A percentile compares a stretch with the other conserved stretches of the same genome.
phyloP scores from a whole-genome alignment of 2,113 vertebrate genomes.

The Arothron firmamentum region DNA sequence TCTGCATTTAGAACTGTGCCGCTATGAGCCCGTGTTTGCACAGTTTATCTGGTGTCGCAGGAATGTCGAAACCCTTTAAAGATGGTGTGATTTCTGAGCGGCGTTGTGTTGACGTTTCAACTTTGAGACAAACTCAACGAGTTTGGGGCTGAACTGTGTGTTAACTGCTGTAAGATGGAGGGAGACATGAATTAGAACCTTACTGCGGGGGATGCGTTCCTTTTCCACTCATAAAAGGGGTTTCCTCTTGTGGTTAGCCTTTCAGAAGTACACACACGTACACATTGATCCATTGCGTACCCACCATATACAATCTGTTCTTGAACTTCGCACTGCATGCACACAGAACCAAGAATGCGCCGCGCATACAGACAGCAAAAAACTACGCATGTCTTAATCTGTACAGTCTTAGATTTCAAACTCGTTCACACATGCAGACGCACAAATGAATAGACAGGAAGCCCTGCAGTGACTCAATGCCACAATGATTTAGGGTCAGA shows the following conservation, averaged over 20 bases:
- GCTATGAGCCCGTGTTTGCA: slow-evolving; percentile 21
- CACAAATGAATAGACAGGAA: slow-evolving; percentile 67
- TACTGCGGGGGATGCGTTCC: not conserved
- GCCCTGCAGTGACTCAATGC: slow-evolving; percentile 69
- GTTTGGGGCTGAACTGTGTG: too few species aligned
- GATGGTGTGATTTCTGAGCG: slow-evolving; percentile 44
- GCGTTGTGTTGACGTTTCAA: slow-evolving; percentile 64
- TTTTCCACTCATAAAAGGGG: slow-evolving; percentile 29
- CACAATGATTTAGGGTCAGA: slow-evolving; percentile 73
- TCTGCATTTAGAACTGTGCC: slow-evolving; percentile 22
- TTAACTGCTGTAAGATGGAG: too few species aligned
- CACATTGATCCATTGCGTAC: not conserved
- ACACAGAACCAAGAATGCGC: slow-evolving; percentile 2
- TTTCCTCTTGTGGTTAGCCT: slow-evolving; percentile 30
- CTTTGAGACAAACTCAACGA: not conserved
- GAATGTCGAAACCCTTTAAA: slow-evolving; percentile 65
- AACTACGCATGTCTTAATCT: slow-evolving; percentile 9
- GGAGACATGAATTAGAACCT: too few species aligned
- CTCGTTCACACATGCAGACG: slow-evolving; percentile 37
- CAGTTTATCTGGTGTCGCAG: slow-evolving; percentile 50
- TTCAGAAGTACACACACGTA: not conserved
- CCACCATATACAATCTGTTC: not conserved
- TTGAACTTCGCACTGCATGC: not conserved
- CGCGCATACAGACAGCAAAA: slow-evolving; percentile 4
- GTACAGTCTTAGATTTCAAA: slow-evolving; percentile 3